These are phyloP conservation scores for Thamnophis sirtalis DNA, from an alignment of 2,113 vertebrate species.

Conservation along the genomic window DNA sequence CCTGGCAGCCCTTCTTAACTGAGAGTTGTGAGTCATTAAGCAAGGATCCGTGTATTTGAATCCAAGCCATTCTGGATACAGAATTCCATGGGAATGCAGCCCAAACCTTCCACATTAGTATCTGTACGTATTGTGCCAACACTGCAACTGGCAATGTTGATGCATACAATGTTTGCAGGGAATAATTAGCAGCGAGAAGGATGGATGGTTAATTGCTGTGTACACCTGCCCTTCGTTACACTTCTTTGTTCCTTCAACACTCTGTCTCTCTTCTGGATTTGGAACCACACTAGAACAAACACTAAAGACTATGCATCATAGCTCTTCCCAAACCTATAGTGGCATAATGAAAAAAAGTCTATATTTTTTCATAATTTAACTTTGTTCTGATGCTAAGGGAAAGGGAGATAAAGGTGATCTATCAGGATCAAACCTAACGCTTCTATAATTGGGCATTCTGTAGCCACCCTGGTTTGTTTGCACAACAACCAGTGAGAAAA, in stretches of 20 bases:
- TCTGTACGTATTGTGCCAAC: neutral
- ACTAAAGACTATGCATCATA: neutral
- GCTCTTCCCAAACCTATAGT: neutral
- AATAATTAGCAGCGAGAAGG: neutral
- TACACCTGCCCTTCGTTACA: neutral
- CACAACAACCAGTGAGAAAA: neutral
- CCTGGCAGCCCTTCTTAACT: neutral
- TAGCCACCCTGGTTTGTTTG: neutral
- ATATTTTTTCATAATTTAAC: neutral
- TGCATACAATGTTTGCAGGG: neutral
- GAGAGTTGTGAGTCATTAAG: neutral
- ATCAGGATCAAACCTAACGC: neutral
- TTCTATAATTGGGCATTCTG: neutral
- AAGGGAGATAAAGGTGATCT: neutral
- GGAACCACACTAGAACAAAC: neutral
- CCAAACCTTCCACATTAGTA: neutral
- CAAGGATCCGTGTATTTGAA: neutral
- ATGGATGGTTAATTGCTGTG: neutral
- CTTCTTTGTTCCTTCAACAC: neutral
- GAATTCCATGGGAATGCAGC: neutral
- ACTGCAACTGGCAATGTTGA: neutral
- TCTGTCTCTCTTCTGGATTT: neutral
- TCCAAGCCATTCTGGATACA: neutral
- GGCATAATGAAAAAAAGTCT: neutral
- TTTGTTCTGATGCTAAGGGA: neutral